Base-by-base conservation (phyloP, 2,797 vertebrate species). In the Eulemur albifrons region DNA sequence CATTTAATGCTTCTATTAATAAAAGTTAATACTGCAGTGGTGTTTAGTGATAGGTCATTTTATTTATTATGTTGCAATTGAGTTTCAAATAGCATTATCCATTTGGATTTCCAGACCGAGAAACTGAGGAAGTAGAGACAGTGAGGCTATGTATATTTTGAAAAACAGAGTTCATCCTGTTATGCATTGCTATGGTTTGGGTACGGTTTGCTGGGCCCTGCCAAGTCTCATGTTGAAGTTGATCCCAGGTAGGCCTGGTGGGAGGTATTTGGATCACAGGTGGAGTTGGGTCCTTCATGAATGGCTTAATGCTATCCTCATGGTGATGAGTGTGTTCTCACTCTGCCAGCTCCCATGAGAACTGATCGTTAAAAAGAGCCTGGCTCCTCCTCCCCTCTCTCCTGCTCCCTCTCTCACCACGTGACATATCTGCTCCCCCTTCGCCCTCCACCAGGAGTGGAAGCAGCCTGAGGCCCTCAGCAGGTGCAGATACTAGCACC, bases 41-140 rank as follows among this genome's bases (percentile, higher is more conserved):
- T 70, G 38, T 90, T 87, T 48, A 75, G 25, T 65, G 82, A 76
- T 81, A 52, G 67, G 50, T 54, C 79, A 90, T 89, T 93, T 96
- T 86, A 85, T 65, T 86, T 79, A 79, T 90, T 88, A 82, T 45
- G 18, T 35, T 81, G 69, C 20, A 38, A 17, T 3, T 43, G 32
- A 32, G 18, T 59, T 96, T 97, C 88, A 83, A 94, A 97, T 38
- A 81, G 80, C 30, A 73, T 91, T 54, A 87, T 73, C 77, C 76
- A 54, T 50, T 93, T 79, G 25, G 18, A 32, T 73, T 93, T 79
- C 87, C 86, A 80, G 65, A 79, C 32, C 13, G 17, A 93, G n/a
- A 63, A 90, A 81, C 43, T 73, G 10, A 92, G 84, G 9, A 88
- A 93, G 67, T 35, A 52, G 25, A 94, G 43, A 88, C 85, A 63